Base-by-base conservation (phyloP, 2,888 invertebrate species). In the Gasteruption jaculator region DNA sequence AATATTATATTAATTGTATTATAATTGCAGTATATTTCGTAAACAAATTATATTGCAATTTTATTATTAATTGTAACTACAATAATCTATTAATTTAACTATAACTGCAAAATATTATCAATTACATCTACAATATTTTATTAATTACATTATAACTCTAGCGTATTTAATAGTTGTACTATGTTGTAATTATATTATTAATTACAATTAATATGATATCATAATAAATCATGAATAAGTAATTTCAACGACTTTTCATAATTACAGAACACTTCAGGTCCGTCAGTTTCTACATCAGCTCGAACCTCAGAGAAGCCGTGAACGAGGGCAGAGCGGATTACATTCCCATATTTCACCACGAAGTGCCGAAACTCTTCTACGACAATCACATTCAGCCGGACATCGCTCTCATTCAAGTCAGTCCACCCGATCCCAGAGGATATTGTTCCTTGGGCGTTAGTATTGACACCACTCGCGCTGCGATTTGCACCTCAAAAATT, bases 361-460 rank as follows among this genome's bases (percentile, higher is more conserved):
- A 82, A 56, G 78, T 78, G 22, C 81, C 82, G 2, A 65, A 73
- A 12, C 63, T 83, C 8, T 82, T 82, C 61, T 71, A 76, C 27
- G 61, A 74, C 5, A 73, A 75, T 31, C 74, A 76, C 19, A 64
- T 80, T 19, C 60, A 74, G 37, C 74, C 81, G 1, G 79, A 82
- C 57, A 74, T 80, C 2, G 76, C 73, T 4, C 52, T 76, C 10
- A 71, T 76, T 11, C 73, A 74, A 45, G 70, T 78, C 1, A 76
- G 76, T 8, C 76, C 78, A 2, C 81, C 81, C 2, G 82, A 82
- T 53, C 63, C 73, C 19, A 79, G 81, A 51, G 82, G 82, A 2
- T 82, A 74, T 59, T 81, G 81, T 57, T 76, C 77, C 16, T 64
- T 82, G 22, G 82, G 82, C 5, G 77, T 80, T 3, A 78, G 77